Base-by-base conservation (phyloP, 2,888 invertebrate genomes). In the Sminthurides aquaticus region DNA sequence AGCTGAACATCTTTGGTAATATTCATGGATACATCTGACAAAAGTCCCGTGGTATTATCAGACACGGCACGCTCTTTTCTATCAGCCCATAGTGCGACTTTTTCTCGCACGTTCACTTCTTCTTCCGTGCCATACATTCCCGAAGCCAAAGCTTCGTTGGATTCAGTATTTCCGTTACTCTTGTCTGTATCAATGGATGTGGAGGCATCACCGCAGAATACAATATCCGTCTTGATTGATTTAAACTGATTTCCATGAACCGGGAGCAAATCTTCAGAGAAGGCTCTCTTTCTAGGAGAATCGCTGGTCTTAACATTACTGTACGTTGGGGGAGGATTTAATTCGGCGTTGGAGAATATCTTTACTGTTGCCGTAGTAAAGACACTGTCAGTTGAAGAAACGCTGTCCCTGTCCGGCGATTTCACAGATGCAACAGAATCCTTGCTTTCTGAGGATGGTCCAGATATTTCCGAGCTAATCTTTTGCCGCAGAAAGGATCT, bases 401-500 rank as follows among this genome's bases (percentile, higher is more conserved):
- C 52, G 26, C 64, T 68, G n/a, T 65, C 62, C 8, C 61, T 8
- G n/a, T 65, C 65, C 15, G 65, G 54, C 2, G 66, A 65, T 34
- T 67, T 69, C 25, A 66, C 48, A 24, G 69, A 66, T 1, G 49
- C 34, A 18, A 66, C 22, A 1, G 66, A 66, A 11, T 55, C 61
- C 58, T 63, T 64, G n/a, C 59, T 62, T n/a, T 64, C 60, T 3
- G 60, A 63, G 24, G 65, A 69, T 34, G 68, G 64, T 15, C 57
- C 58, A 22, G 66, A 65, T 2, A 74, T 43, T 55, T 71, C 72
- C 0, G 71, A 69, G 28, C 89, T 87, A 77, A 91, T 91, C 78
- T 91, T 91, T 76, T 92, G 91, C 56, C 91, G 84, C 27, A 62
- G 34, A 75, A 90, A 89, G 73, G 86, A 87, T 60, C 93, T 82